phyloP scores from a whole-genome alignment of 2,113 vertebrate species.

The Crotalus viridis region DNA sequence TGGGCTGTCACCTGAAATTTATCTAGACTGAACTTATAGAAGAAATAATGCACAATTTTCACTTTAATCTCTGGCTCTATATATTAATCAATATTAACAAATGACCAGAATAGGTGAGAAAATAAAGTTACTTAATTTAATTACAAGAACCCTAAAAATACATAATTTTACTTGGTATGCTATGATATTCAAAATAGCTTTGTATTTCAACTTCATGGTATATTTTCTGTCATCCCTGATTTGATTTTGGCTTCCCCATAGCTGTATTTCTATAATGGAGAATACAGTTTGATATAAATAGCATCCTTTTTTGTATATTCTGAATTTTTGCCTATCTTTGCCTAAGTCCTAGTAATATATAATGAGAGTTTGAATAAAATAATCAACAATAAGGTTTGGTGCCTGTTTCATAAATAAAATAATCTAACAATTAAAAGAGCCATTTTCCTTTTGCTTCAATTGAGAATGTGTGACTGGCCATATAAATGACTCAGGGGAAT shows the following conservation, averaged over 20 bases:
- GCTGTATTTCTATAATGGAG: not conserved
- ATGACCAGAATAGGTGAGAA: not conserved
- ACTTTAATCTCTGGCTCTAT: not conserved
- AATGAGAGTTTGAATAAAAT: not conserved
- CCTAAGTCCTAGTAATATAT: not conserved
- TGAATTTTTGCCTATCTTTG: not conserved
- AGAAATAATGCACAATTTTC: not conserved
- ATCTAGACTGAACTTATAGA: not conserved
- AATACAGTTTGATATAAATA: not conserved
- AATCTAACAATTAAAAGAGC: not conserved
- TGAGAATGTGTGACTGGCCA: not conserved
- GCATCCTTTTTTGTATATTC: not conserved
- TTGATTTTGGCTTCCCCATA: not conserved
- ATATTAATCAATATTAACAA: not conserved
- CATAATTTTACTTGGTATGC: not conserved
- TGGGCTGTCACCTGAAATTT: not conserved
- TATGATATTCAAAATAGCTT: not conserved
- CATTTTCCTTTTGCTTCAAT: not conserved
- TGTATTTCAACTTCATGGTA: not conserved
- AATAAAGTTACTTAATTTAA: not conserved
- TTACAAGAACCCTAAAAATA: not conserved
- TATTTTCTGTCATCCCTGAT: not conserved
- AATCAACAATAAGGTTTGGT: not conserved
- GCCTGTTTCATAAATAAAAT: not conserved
- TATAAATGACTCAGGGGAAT: not conserved